Percentiles rank a stretch among this genome's conserved stretches.
These are phyloP conservation scores for Hydropotes inermis DNA, from an alignment of 2,113 vertebrate species.

Conservation along the genomic window DNA sequence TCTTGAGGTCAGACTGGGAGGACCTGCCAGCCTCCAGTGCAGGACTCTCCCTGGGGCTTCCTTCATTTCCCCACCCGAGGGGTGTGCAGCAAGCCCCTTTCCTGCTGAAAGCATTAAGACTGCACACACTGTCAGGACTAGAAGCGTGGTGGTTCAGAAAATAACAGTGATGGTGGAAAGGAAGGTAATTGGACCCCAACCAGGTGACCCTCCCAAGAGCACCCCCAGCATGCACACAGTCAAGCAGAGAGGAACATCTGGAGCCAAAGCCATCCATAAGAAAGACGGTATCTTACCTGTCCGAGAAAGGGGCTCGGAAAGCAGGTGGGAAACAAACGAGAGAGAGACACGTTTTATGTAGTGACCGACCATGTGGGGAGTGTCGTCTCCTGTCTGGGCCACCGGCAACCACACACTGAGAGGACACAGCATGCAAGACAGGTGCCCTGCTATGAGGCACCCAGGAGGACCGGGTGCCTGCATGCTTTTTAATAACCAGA, in stretches of 20 bases:
- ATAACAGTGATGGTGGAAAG: neutral
- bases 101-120: neutral
- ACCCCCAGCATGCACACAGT: conserved; percentile 59
- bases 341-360: conserved; percentile 72
- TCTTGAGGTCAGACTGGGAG: neutral
- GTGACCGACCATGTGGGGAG: neutral
- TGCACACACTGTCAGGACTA: neutral
- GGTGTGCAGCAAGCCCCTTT: rapidly evolving
- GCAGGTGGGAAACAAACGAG: conserved; percentile 74
- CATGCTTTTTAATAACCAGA: neutral
- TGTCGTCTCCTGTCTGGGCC: neutral
- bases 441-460: neutral
- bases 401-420: neutral
- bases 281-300: conserved; percentile 76
- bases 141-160: neutral
- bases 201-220: neutral
- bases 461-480: neutral
- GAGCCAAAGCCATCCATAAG: neutral
- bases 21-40: neutral
- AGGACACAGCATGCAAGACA: neutral
- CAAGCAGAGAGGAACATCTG: neutral
- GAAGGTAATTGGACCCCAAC: neutral
- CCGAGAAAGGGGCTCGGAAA: conserved; percentile 65
- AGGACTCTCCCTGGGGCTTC: neutral
- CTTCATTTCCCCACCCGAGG: rapidly evolving